Evolutionary conservation across 1,140 invertebrate genomes (phyloP).

Genomic region (Camponotus floridanus): DNA sequence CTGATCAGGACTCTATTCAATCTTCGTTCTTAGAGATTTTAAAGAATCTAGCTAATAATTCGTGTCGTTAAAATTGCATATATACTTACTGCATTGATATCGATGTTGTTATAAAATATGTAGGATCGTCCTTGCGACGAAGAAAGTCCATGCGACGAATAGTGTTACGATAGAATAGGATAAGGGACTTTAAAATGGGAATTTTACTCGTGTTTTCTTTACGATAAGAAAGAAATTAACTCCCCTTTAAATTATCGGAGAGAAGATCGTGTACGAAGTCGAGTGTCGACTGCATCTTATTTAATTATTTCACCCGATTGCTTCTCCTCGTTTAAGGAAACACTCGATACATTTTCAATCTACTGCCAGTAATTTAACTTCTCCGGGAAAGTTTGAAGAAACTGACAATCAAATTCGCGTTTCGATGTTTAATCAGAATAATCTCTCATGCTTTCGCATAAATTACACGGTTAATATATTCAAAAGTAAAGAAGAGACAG

Average conservation of each 20-base stretch:
- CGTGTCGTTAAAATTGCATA: background rate
- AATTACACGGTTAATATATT: conserved; percentile 21
- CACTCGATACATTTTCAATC: conserved; percentile 44
- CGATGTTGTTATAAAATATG: background rate
- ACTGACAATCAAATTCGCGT: conserved; percentile 9
- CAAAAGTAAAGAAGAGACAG: background rate
- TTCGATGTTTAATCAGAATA: conserved; percentile 31
- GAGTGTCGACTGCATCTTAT: conserved; percentile 39
- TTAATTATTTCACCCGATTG: conserved; percentile 54
- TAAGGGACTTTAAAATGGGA: background rate
- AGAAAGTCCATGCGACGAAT: background rate
- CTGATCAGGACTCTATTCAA: conserved; percentile 15
- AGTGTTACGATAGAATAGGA: background rate
- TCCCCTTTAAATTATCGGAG: background rate
- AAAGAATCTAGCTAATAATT: background rate
- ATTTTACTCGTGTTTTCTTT: background rate
- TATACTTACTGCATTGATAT: background rate
- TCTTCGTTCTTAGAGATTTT: conserved; percentile 7
- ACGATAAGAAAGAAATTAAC: background rate
- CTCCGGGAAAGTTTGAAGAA: conserved; percentile 17
- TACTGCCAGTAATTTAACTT: conserved; percentile 36
- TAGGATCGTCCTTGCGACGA: background rate
- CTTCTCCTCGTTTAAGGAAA: conserved; percentile 43
- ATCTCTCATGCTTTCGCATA: background rate
- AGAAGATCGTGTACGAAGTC: conserved; percentile 31